These are phyloP conservation scores for Elephantulus edwardii DNA, from an alignment of 2,113 vertebrate genomes.

Conservation along the genomic window DNA sequence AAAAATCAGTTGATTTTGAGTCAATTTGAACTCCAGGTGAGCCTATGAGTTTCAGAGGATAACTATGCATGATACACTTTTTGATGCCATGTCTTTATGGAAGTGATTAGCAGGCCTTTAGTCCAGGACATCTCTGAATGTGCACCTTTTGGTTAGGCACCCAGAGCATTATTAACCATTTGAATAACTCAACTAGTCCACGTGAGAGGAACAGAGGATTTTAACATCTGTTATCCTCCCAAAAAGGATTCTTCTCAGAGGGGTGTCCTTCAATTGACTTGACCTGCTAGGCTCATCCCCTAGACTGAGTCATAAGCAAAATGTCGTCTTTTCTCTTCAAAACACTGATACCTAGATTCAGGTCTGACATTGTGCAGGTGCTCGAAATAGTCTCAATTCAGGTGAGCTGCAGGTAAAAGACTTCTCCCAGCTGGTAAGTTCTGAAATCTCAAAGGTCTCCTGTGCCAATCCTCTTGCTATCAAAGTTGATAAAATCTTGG, in stretches of 20 bases:
- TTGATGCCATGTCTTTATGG: background rate
- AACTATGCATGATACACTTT: background rate
- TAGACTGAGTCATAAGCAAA: background rate
- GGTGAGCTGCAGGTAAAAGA: rapidly evolving
- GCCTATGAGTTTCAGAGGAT: background rate
- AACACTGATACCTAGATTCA: background rate
- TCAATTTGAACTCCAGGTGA: background rate
- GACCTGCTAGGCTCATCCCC: no score
- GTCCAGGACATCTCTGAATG: background rate
- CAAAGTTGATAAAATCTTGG: background rate
- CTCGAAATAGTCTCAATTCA: background rate
- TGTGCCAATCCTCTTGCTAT: background rate
- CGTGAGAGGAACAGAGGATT: background rate
- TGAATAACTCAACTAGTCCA: background rate
- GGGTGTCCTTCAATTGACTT: background rate
- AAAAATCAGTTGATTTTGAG: background rate
- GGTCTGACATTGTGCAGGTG: background rate
- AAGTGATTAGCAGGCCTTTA: background rate
- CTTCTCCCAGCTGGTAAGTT: background rate
- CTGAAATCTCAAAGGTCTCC: background rate
- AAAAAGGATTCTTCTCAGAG: background rate
- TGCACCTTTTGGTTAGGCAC: background rate
- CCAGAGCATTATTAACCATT: background rate
- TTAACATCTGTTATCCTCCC: background rate
- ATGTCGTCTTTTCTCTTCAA: background rate